A percentile compares a stretch with the other conserved stretches of the same genome.
Conservation (phyloP, 2,113 vertebrate species). For the Camelus dromedarius region DNA sequence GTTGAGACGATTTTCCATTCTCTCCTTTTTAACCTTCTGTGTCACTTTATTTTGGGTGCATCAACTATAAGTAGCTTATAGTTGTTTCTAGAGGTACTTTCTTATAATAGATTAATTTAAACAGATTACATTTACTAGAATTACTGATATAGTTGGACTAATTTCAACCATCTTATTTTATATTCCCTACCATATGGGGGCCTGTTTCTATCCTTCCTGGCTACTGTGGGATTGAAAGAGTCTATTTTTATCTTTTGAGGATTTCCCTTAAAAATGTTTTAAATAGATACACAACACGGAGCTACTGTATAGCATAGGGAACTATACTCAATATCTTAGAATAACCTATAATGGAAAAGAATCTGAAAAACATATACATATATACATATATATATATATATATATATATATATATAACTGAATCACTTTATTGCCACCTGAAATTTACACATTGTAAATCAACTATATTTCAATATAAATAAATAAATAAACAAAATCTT, state of each 20-base stretch:
- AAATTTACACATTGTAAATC: too few species aligned
- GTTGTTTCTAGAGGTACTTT: background rate
- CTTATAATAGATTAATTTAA: background rate
- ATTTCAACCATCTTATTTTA: background rate
- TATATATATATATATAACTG: too few species aligned
- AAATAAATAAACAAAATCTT: too few species aligned
- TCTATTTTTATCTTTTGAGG: background rate
- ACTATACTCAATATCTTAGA: too few species aligned
- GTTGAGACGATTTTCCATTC: background rate
- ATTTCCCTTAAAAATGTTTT: background rate
- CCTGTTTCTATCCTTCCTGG: background rate
- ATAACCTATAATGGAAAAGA: too few species aligned
- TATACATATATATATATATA: too few species aligned
- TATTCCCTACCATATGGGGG: background rate
- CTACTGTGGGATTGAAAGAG: background rate
- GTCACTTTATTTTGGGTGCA: background rate
- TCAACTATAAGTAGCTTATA: background rate
- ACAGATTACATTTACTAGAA: background rate
- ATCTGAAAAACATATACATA: too few species aligned
- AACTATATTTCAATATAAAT: too few species aligned
- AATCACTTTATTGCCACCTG: too few species aligned
- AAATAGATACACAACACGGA: too few species aligned
- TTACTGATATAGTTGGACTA: background rate
- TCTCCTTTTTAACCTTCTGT: background rate
- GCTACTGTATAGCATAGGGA: too few species aligned